These are phyloP conservation scores for Shargacucullia verbasci DNA, from an alignment of 2,888 invertebrate species.

Conservation along the genomic window DNA sequence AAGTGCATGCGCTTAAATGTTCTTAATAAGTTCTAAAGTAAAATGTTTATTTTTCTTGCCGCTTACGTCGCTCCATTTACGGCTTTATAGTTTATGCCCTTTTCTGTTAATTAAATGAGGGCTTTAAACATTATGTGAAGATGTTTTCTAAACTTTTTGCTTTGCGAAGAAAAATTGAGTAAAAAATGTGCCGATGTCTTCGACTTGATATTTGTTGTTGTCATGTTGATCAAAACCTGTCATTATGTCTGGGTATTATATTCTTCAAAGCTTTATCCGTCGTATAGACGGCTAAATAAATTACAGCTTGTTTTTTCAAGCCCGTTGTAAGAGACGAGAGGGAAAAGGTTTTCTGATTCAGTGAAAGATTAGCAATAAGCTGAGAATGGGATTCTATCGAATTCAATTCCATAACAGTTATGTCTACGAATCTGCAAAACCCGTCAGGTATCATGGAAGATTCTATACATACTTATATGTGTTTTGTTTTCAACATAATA, in stretches of 20 bases:
- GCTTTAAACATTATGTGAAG: neutral
- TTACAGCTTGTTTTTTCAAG: neutral
- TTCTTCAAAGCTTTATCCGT: no score
- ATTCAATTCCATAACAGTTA: neutral
- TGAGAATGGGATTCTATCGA: neutral
- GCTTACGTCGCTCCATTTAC: neutral
- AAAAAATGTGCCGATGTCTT: neutral
- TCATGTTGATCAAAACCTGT: no score
- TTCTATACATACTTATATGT: conserved; percentile 2
- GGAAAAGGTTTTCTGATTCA: neutral
- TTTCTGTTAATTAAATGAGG: neutral
- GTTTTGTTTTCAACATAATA: no score
- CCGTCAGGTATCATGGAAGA: no score
- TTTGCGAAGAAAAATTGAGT: neutral
- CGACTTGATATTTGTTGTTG: neutral
- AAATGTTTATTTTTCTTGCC: neutral
- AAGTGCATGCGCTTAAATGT: neutral
- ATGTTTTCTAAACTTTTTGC: neutral
- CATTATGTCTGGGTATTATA: no score
- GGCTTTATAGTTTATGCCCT: neutral
- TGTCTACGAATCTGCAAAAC: no score
- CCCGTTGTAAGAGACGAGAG: neutral
- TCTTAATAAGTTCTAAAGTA: neutral
- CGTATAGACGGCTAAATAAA: no score
- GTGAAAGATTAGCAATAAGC: neutral